Percentiles rank a stretch among this genome's conserved stretches.
phyloP scores from a whole-genome alignment of 2,113 vertebrate species.

The Corynorhinus townsendii region DNA sequence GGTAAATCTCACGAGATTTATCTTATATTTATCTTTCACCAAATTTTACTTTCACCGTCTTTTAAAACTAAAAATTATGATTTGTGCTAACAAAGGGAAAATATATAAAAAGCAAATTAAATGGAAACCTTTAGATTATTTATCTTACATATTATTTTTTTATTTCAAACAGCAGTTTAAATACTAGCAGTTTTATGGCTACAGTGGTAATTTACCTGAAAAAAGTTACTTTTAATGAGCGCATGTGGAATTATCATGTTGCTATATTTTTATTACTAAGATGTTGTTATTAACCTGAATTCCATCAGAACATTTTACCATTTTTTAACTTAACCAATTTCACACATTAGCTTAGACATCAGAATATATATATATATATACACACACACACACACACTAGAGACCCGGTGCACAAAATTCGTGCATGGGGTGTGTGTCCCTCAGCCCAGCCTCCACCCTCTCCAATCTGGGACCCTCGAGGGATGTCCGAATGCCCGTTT shows the following conservation, averaged over 20 bases:
- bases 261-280: background rate
- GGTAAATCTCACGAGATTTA: conserved; percentile 80
- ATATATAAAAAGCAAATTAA: background rate
- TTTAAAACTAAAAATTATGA: background rate
- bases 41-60: background rate
- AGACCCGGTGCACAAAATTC: no score
- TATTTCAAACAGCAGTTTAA: background rate
- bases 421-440: no score
- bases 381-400: no score
- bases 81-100: background rate
- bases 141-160: background rate
- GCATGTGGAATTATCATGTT: background rate
- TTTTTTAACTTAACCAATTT: conserved; percentile 6
- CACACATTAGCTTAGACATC: background rate
- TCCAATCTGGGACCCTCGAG: no score
- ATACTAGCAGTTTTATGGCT: background rate
- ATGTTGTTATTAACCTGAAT: background rate
- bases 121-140: background rate
- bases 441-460: no score
- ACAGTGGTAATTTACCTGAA: background rate
- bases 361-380: background rate
- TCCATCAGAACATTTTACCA: background rate
- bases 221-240: background rate
- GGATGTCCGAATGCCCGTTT: no score
- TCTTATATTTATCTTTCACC: conserved; percentile 41